Evolutionary conservation across 2,113 vertebrate genomes (phyloP).

Genomic region (Orthonyx spaldingii): DNA sequence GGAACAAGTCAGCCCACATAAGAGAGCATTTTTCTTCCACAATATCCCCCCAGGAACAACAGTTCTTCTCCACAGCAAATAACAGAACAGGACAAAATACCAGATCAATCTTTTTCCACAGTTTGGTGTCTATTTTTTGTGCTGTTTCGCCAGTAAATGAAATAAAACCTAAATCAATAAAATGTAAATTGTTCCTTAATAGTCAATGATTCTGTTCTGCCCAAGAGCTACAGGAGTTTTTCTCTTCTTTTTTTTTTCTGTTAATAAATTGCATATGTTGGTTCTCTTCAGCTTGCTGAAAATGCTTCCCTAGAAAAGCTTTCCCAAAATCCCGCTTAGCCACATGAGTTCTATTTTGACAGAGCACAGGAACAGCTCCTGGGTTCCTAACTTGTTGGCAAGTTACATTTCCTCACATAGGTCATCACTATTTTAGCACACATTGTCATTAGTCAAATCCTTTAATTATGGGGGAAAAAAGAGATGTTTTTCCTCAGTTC

Average conservation of each 20-base stretch:
- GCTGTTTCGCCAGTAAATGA: background rate
- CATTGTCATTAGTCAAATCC: background rate
- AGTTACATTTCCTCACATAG: background rate
- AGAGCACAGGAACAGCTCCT: background rate
- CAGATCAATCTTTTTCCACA: background rate
- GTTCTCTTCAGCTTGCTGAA: background rate
- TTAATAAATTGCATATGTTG: background rate
- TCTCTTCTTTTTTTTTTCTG: rapidly evolving
- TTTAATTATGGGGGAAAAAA: background rate
- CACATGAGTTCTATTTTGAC: background rate
- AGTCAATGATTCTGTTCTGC: background rate
- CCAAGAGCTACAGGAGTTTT: background rate
- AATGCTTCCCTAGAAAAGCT: background rate
- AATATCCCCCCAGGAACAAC: background rate
- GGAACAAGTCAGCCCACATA: background rate
- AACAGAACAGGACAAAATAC: background rate
- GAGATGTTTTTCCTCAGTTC: background rate
- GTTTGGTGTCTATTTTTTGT: background rate
- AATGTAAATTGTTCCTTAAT: background rate
- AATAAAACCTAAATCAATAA: background rate
- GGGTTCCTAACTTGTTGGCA: background rate
- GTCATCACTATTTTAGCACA: background rate
- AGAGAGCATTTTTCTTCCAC: background rate
- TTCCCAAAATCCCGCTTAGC: background rate
- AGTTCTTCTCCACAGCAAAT: background rate